Conservation (phyloP, 2,113 vertebrate genomes). For the Daphoenositta chrysoptera region DNA sequence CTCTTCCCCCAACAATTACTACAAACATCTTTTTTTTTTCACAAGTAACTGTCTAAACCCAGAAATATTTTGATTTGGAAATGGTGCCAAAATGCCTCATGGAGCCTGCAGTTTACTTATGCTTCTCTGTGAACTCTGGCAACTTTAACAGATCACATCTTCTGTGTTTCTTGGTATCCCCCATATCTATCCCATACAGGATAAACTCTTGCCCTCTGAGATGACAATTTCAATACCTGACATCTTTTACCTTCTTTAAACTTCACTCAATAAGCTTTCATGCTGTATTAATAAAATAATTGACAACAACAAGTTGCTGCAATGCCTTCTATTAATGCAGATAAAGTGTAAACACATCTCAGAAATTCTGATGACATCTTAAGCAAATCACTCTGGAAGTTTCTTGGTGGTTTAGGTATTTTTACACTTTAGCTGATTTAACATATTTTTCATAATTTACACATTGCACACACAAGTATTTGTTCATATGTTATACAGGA, state of each 20-base stretch:
- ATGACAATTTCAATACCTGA: not conserved
- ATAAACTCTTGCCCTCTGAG: not conserved
- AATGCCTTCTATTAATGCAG: not conserved
- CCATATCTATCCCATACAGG: not conserved
- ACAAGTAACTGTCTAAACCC: not conserved
- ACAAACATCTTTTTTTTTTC: not conserved
- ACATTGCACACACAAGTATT: not conserved
- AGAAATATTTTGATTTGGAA: not conserved
- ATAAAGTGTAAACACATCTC: not conserved
- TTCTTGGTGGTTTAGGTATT: not conserved
- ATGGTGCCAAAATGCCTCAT: not conserved
- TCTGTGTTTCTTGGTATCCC: not conserved
- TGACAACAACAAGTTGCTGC: not conserved
- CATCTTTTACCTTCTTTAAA: no score
- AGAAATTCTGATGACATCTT: not conserved
- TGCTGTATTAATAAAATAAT: not conserved
- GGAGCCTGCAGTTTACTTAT: not conserved
- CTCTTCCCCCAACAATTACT: not conserved
- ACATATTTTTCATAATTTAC: not conserved
- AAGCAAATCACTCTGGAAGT: not conserved
- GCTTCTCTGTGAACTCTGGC: not conserved
- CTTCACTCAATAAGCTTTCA: not conserved
- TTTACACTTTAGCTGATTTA: not conserved
- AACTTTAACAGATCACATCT: not conserved
- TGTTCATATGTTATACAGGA: not conserved